Percentiles rank a stretch among this genome's conserved stretches.
Conservation (phyloP, 1,140 invertebrate genomes). For the Drosophila pseudoananassae region DNA sequence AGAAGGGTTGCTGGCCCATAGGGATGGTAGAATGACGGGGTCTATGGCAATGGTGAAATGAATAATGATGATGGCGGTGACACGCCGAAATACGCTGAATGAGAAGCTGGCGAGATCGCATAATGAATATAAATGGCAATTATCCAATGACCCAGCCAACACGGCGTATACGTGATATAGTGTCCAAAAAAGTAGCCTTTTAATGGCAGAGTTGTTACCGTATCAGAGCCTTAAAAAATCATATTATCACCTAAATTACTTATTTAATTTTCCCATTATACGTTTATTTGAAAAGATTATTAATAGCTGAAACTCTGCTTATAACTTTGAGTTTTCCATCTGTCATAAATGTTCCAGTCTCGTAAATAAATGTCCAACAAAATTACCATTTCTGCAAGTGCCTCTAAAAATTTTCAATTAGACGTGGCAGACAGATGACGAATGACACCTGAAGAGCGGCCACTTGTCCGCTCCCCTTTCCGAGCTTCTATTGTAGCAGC, state of each 20-base stretch:
- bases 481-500: slow-evolving; percentile 36
- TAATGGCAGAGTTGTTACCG: background rate
- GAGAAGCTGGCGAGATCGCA: slow-evolving; percentile 45
- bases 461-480: slow-evolving; percentile 1
- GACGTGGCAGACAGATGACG: slow-evolving; percentile 47
- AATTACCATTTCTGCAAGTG: background rate
- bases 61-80: slow-evolving; percentile 74
- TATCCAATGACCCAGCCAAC: slow-evolving; percentile 50
- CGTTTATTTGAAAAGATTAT: background rate
- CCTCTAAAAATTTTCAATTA: slow-evolving; percentile 69
- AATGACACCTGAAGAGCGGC: slow-evolving; percentile 67
- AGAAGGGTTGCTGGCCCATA: background rate
- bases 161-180: slow-evolving; percentile 48
- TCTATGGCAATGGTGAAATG: slow-evolving; percentile 48
- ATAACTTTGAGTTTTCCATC: background rate
- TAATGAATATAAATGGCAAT: slow-evolving; percentile 82
- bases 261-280: background rate
- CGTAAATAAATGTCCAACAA: background rate
- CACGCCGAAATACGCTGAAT: slow-evolving; percentile 56
- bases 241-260: background rate
- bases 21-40: background rate
- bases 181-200: slow-evolving; percentile 44
- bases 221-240: background rate
- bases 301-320: too few relatives aligned
- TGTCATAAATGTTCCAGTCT: background rate